phyloP scores from a whole-genome alignment of 2,888 invertebrate species.

The Diarsia mendica region DNA sequence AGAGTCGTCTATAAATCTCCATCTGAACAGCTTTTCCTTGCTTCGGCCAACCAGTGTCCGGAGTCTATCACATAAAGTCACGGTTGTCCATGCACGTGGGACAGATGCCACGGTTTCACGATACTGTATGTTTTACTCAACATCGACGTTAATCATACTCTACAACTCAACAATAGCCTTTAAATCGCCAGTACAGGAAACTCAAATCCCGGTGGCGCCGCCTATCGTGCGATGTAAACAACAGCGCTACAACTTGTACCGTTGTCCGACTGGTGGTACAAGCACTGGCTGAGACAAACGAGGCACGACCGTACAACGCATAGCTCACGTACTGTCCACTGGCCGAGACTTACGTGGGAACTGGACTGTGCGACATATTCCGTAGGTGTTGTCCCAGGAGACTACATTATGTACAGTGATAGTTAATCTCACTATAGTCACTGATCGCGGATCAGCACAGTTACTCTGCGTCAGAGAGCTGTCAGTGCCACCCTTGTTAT shows the following conservation, averaged over 20 bases:
- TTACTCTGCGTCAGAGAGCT: background rate
- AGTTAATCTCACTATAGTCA: background rate
- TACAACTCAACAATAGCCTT: background rate
- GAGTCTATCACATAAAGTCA: background rate
- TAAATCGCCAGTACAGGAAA: background rate
- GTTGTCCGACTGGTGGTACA: constrained; percentile 14
- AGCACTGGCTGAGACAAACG: constrained; percentile 19
- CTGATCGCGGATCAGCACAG: background rate
- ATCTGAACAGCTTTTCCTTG: no score
- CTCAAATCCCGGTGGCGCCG: background rate
- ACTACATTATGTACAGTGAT: background rate
- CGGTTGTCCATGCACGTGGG: background rate
- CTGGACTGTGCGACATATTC: background rate
- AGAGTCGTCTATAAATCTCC: no score
- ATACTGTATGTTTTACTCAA: background rate
- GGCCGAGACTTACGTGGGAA: constrained; percentile 27
- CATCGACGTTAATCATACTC: background rate
- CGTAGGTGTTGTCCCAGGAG: background rate
- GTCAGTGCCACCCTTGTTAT: background rate
- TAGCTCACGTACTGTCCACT: constrained; percentile 27
- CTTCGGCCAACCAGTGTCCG: no score
- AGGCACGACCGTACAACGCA: background rate
- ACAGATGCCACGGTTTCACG: background rate
- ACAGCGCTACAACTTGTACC: constrained; percentile 32
- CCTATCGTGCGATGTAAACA: constrained; percentile 19